Percentiles rank a stretch among this genome's conserved stretches.
phyloP scores from a whole-genome alignment of 2,113 vertebrate species.

The Beaufortia kweichowensis region DNA sequence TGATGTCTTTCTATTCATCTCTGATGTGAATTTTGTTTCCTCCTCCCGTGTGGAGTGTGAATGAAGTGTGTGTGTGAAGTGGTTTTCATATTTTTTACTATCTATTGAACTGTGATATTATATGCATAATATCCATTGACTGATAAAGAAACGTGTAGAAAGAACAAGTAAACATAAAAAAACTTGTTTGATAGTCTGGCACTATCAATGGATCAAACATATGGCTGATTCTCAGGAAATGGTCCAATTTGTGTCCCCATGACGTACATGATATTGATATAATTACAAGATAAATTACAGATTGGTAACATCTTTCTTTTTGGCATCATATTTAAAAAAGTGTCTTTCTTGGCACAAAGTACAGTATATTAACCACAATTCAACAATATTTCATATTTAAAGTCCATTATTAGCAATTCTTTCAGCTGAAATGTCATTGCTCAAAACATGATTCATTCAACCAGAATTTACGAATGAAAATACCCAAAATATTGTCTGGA shows the following conservation, averaged over 20 bases:
- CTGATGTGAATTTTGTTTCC: conserved; percentile 37
- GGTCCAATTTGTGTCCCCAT: no score
- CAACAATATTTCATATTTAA: no score
- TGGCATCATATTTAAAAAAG: no score
- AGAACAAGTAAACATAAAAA: background rate
- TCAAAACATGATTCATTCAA: no score
- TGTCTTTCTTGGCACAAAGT: no score
- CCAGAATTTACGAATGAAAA: no score
- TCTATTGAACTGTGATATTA: conserved; percentile 1
- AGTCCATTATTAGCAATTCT: no score
- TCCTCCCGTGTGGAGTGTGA: conserved; percentile 39
- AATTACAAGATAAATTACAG: background rate
- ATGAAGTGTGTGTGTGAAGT: conserved; percentile 31
- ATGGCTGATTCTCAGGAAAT: background rate
- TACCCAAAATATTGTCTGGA: no score
- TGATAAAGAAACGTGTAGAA: background rate
- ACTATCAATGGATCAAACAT: background rate
- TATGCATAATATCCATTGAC: background rate
- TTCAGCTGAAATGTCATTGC: no score
- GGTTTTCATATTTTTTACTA: background rate
- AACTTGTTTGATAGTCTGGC: background rate
- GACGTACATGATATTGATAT: background rate
- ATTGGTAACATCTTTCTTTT: no score
- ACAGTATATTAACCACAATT: no score
- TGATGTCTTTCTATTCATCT: conserved; percentile 41